Base-by-base conservation (phyloP, 2,113 vertebrate species). In the Empidonax traillii region DNA sequence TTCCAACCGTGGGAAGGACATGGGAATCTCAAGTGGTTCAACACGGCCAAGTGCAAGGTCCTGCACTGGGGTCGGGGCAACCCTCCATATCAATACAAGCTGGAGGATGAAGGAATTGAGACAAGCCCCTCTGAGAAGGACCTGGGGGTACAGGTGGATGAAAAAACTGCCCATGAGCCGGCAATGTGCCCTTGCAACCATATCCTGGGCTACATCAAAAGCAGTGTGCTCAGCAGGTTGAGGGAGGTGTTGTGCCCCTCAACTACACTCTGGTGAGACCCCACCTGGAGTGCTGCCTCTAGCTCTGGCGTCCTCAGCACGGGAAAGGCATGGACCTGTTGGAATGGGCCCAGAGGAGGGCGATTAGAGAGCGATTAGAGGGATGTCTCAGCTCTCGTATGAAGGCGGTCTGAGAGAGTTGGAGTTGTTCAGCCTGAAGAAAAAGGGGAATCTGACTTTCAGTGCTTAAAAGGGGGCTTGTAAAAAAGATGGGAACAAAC, bases 321-420 rank as follows among this genome's bases (percentile, higher is more conserved):
- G 27, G 3, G 18, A 62, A 35, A 19, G 49, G 25, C 22, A 12
- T 0, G 1, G 55, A 33, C 18, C 22, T 63, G 4, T 17, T 28
- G 14, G 47, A 56, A 56, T 17, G 56, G 25, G 25, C 16, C 49
- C 18, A 24, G 41, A 56, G 71, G 17, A 56, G 30, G 18, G 14
- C 0, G 0, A 31, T 31, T 22, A 37, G 12, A 39, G 44, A 5
- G 23, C 24, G 15, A 65, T 8, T 8, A 61, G 44, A 47, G 17
- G n/a, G 7, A 33, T 49, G 30, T 49, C 31, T 43, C 63, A 41
- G 61, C 24, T 47, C 25, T 76, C 20, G 18, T 24, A 16, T 43
- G 63, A 62, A 55, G 25, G 27, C 6, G 18, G 14, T 3, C 30
- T 76, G 47, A 49, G 55, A 27, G 6, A 84, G 31, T 2, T 12